Evolutionary conservation across 1,140 invertebrate species (phyloP).

Genomic region (Contarinia nasturtii): DNA sequence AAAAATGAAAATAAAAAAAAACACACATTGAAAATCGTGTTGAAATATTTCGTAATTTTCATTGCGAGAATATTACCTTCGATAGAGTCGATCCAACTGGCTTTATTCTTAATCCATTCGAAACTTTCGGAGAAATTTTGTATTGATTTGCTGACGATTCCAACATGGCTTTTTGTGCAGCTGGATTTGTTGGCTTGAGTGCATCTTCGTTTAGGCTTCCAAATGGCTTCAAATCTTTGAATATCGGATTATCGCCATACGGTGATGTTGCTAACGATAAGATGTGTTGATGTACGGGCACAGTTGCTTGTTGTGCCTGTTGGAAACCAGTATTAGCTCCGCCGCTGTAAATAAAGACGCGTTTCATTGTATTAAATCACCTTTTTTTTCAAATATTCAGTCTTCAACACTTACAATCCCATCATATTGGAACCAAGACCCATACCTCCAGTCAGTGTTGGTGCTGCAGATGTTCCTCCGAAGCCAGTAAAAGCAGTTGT

Average conservation of each 20-base stretch:
- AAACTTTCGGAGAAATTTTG: slow-evolving; percentile 40
- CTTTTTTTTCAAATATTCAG: not conserved
- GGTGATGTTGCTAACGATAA: slow-evolving; percentile 46
- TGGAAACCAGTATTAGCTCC: slow-evolving; percentile 6
- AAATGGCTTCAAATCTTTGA: slow-evolving; percentile 45
- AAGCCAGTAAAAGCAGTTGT: slow-evolving; percentile 24
- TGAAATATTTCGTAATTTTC: not conserved
- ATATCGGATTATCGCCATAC: slow-evolving; percentile 58
- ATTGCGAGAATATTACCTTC: slow-evolving; percentile 18
- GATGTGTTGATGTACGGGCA: slow-evolving; percentile 43
- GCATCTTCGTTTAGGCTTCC: slow-evolving; percentile 38
- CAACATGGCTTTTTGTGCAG: slow-evolving; percentile 39
- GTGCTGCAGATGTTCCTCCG: slow-evolving; percentile 13
- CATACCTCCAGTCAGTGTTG: slow-evolving; percentile 10
- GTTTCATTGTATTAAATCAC: not conserved
- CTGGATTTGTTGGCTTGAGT: slow-evolving; percentile 51
- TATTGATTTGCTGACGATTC: slow-evolving; percentile 28
- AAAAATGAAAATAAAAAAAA: not conserved
- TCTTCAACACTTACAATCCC: not conserved
- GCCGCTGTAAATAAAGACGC: slow-evolving; percentile 3
- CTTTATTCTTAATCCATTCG: slow-evolving; percentile 37
- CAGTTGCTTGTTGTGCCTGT: slow-evolving; percentile 18
- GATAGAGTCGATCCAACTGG: slow-evolving; percentile 29
- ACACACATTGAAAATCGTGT: not conserved
- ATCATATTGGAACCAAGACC: not conserved